A percentile compares a stretch with the other conserved stretches of the same genome.
phyloP scores from a whole-genome alignment of 2,113 vertebrate genomes.

The Coptodon bakossiorum region DNA sequence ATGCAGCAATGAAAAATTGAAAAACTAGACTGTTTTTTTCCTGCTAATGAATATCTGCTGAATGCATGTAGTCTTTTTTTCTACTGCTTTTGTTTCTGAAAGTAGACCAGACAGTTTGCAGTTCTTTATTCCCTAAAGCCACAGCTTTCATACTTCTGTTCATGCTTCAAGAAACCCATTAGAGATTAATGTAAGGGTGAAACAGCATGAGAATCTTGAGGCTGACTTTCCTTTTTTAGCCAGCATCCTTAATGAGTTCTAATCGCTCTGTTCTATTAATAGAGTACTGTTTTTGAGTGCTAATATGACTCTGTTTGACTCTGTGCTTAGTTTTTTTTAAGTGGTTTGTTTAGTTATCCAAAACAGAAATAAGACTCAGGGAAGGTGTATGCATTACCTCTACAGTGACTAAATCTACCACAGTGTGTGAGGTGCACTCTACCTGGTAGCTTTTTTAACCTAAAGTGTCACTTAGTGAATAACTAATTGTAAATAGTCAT shows the following conservation, averaged over 20 bases:
- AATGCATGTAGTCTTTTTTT: background rate
- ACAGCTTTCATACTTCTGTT: background rate
- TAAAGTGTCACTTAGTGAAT: background rate
- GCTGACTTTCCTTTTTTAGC: constrained; percentile 1
- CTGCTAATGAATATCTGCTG: background rate
- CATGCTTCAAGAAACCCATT: background rate
- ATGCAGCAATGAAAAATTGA: background rate
- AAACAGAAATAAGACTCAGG: background rate
- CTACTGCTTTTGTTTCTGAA: background rate
- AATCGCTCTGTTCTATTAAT: background rate
- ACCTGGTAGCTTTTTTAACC: background rate
- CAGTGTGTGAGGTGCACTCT: background rate
- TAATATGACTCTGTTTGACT: background rate
- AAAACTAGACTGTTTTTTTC: background rate
- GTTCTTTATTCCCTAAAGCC: background rate
- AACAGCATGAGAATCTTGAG: background rate
- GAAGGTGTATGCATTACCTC: background rate
- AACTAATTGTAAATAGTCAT: background rate
- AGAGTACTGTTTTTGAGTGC: background rate
- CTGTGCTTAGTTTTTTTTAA: too few relatives aligned
- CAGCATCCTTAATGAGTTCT: background rate
- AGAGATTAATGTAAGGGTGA: background rate
- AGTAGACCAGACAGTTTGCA: background rate
- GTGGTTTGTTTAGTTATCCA: background rate
- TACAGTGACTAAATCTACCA: background rate